Evolutionary conservation across 2,888 invertebrate species (phyloP).

Genomic region (Acronicta leporina): DNA sequence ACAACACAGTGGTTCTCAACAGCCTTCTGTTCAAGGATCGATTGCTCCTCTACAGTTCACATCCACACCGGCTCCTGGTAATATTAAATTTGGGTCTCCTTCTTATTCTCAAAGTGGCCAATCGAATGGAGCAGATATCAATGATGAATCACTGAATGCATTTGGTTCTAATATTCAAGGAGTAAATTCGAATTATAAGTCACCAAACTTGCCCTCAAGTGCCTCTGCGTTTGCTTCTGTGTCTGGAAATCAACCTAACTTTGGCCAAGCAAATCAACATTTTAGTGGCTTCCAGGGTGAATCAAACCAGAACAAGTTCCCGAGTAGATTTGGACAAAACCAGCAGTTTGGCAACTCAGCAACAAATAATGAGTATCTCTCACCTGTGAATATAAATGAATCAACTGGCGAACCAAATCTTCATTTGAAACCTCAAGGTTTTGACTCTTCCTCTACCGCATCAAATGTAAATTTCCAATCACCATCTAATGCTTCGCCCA

Average conservation of each 20-base stretch:
- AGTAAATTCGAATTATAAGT: neutral
- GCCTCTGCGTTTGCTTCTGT: conserved; percentile 16
- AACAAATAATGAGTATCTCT: neutral
- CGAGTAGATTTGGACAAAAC: conserved; percentile 28
- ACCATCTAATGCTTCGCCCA: neutral
- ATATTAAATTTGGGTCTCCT: neutral
- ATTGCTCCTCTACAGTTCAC: neutral
- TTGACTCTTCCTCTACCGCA: conserved; percentile 4
- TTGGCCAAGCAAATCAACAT: conserved; percentile 14
- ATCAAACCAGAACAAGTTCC: conserved; percentile 2
- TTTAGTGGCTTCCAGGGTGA: neutral
- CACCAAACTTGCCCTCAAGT: conserved; percentile 11
- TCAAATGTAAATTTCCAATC: conserved; percentile 8
- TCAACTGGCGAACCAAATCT: neutral
- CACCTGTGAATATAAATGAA: conserved; percentile 8
- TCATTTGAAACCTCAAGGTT: conserved; percentile 6
- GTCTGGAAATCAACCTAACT: conserved; percentile 9
- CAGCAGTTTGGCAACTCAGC: conserved; percentile 10
- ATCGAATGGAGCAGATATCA: neutral
- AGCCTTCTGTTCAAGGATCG: neutral
- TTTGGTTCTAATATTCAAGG: neutral
- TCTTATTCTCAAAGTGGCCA: neutral
- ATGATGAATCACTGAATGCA: neutral
- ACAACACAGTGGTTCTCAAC: neutral
- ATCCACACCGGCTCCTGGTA: neutral